Evolutionary conservation across 2,888 invertebrate genomes (phyloP).

Genomic region (Xestia sexstrigata): DNA sequence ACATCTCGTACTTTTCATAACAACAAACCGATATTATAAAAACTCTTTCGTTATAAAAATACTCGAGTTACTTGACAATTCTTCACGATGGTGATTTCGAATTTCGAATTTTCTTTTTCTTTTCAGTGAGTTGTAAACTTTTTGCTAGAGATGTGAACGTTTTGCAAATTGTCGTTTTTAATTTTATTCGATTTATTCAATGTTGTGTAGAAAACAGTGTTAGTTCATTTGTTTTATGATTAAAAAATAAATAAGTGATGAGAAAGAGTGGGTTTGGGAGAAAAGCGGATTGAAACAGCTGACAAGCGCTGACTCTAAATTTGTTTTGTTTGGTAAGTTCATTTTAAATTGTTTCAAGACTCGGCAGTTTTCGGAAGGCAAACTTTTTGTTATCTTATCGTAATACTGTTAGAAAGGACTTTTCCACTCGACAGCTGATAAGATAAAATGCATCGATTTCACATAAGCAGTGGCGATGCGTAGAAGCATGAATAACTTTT

Average conservation of each 20-base stretch:
- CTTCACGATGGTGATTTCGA: conserved; percentile 15
- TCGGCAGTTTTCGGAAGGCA: conserved; percentile 7
- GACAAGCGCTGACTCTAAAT: conserved; percentile 43
- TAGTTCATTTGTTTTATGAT: conserved; percentile 37
- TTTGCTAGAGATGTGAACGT: conserved; percentile 39
- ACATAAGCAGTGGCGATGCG: neutral
- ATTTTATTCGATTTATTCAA: conserved; percentile 25
- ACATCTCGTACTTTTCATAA: conserved; percentile 54
- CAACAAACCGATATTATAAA: conserved; percentile 51
- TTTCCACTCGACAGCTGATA: conserved; percentile 3
- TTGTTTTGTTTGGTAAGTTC: conserved; percentile 68
- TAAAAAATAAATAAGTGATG: conserved; percentile 51
- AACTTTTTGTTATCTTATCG: conserved; percentile 48
- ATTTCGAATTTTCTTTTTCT: conserved; percentile 22
- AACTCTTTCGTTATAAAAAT: conserved; percentile 10
- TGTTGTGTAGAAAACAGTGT: conserved; percentile 36
- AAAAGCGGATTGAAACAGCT: conserved; percentile 60
- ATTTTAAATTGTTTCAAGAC: conserved; percentile 40
- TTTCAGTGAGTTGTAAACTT: conserved; percentile 35
- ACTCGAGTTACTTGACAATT: conserved; percentile 24
- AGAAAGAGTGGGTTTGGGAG: conserved; percentile 58
- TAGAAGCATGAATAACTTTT: neutral
- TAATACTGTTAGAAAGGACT: neutral
- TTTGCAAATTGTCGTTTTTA: conserved; percentile 19
- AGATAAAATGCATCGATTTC: conserved; percentile 60